Evolutionary conservation across 2,113 vertebrate species (phyloP).

Genomic region (Argyrosomus japonicus): DNA sequence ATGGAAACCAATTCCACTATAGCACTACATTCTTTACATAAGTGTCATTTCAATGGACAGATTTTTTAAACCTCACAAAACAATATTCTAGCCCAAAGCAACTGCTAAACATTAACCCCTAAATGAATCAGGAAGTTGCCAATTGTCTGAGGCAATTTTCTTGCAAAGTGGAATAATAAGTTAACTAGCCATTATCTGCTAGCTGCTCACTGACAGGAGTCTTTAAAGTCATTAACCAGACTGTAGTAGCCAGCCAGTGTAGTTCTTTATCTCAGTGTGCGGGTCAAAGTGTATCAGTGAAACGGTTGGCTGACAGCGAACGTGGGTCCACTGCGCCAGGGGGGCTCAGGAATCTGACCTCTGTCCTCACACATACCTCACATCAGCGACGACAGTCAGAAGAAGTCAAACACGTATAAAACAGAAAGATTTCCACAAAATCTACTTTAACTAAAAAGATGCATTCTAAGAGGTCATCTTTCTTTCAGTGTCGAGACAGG

Average conservation of each 20-base stretch:
- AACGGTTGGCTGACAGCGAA: slow-evolving; percentile 53
- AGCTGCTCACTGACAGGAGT: slow-evolving; percentile 12
- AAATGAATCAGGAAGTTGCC: slow-evolving; percentile 29
- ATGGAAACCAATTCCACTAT: slow-evolving; percentile 25
- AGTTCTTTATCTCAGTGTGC: slow-evolving; percentile 26
- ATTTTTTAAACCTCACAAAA: slow-evolving; percentile 7
- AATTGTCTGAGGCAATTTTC: slow-evolving; percentile 16
- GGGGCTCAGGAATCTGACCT: slow-evolving; percentile 64
- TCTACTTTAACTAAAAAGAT: background rate
- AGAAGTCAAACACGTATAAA: background rate
- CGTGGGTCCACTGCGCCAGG: slow-evolving; percentile 4
- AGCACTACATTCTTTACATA: slow-evolving; percentile 36
- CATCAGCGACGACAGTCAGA: slow-evolving; percentile 3
- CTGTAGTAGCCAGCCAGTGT: slow-evolving; percentile 4
- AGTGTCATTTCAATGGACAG: background rate
- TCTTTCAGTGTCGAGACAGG: background rate
- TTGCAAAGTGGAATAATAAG: slow-evolving; percentile 19
- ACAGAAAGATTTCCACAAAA: background rate
- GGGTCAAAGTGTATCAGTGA: slow-evolving; percentile 66
- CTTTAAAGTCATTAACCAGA: slow-evolving; percentile 22
- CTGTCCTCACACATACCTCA: slow-evolving; percentile 46
- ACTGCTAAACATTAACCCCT: slow-evolving; percentile 20
- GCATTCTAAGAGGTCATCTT: background rate
- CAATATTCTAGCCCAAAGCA: slow-evolving; percentile 11
- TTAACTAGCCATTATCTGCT: slow-evolving; percentile 18